A percentile compares a stretch with the other conserved stretches of the same genome.
Conservation (phyloP, 2,113 vertebrate species). For the Nothoprocta perdicaria region DNA sequence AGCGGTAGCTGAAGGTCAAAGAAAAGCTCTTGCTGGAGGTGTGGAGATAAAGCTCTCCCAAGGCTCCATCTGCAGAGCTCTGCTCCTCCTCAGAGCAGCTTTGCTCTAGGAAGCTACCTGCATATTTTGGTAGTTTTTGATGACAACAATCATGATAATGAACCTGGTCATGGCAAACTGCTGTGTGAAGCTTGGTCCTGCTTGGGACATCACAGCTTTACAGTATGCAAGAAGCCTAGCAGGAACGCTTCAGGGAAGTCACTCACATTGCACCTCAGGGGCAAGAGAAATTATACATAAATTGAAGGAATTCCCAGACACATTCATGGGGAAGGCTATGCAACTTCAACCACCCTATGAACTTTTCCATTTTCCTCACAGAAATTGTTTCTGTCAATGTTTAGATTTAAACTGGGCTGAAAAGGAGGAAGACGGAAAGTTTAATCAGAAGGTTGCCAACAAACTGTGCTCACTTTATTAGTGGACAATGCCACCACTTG, state of each 20-base stretch:
- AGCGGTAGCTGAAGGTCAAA: neutral
- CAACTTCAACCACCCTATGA: constrained; percentile 5
- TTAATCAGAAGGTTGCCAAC: constrained; percentile 67
- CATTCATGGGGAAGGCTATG: neutral
- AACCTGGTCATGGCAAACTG: neutral
- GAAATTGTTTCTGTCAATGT: constrained; percentile 69
- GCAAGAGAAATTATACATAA: constrained; percentile 41
- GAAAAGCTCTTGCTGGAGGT: neutral
- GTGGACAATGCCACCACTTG: neutral
- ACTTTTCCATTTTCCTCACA: constrained; percentile 66
- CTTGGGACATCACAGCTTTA: neutral
- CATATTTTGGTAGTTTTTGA: neutral
- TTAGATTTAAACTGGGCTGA: constrained; percentile 70
- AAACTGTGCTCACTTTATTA: constrained; percentile 38
- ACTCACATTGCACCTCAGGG: constrained; percentile 27
- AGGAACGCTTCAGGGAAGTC: neutral
- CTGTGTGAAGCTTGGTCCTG: neutral
- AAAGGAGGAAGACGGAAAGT: constrained; percentile 52
- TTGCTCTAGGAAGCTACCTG: accelerated
- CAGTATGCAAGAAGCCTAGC: neutral
- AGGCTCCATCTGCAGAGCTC: neutral
- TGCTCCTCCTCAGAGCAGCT: accelerated
- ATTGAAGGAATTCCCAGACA: neutral
- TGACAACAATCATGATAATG: neutral
- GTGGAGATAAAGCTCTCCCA: neutral